Base-by-base conservation (phyloP, 2,797 vertebrate genomes). In the Danio choprae region DNA sequence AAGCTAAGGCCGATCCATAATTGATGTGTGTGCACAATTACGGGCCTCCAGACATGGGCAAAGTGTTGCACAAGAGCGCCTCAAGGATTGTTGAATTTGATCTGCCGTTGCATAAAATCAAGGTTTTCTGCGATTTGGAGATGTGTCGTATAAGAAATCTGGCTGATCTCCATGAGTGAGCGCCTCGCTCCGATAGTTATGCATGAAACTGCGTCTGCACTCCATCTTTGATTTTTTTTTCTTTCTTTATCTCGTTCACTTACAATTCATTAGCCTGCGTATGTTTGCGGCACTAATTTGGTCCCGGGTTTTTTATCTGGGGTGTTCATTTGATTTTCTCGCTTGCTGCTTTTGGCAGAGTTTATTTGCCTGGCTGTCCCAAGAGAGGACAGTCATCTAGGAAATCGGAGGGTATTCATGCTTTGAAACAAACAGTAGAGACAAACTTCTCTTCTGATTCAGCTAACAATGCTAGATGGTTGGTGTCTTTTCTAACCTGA, bases 1-100 rank as follows among this genome's bases (percentile, higher is more conserved):
- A 80, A 64, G 90, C 90, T 89, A 89, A 91, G 93, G 90, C 90
- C 90, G 89, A 94, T 95, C 94, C 86, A 94, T 96, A 96, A 95
- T 95, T 96, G 95, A 96, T 96, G 94, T 93, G 91, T 91, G 93
- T 93, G 93, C 85, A 88, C 93, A 96, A 96, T 96, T 96, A 95
- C 90, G 89, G 93, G 92, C 94, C 93, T 95, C 94, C 91, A 94
- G 94, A 94, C 95, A 95, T 92, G 93, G 92, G 92, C 90, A 91
- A 89, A 95, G 91, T 91, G 91, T 93, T 96, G 91, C 91, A 91
- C 90, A 92, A 94, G 92, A 92, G 93, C 88, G 89, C 92, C 93
- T 95, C 91, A 89, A 95, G 93, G 94, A 95, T 90, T 92, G 92
- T 90, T 90, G 93, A 92, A 94, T 94, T 93, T 94, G 93, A 94